Evolutionary conservation across 2,797 vertebrate genomes (phyloP), one percentile per base, ranked within the genome.

Genomic region (Molossus molossus): DNA sequence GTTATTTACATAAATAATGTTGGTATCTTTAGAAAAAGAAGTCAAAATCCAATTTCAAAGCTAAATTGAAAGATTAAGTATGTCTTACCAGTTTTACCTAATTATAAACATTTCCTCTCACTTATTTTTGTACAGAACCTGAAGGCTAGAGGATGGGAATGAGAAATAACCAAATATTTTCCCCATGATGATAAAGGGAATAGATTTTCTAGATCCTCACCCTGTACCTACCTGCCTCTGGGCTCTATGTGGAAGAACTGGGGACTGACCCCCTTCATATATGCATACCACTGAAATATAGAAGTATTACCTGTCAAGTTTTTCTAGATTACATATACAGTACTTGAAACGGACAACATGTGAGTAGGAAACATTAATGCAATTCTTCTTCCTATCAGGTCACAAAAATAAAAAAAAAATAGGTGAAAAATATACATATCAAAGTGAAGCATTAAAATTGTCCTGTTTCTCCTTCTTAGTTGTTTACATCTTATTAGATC

Each of bases 1-100:
- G 81, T 92, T 98, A 96, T 98, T 98, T 98, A 93, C 85, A 96
- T 96, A 97, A 98, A 97, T 96, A 97, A 95, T 91, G 5, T 37
- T 89, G 60, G 12, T 93, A 89, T 67, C 87, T 98, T 91, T 92
- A 88, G 81, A 94, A 88, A 97, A 97, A 97, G 95, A 96, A 97
- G 92, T 95, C 48, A 15, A 97, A 95, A 96, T 96, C 91, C 9
- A 94, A 27, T 95, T 97, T 86, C 64, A 97, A 97, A 97, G 86
- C 1, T 81, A 81, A 93, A 94, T 94, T 97, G 90, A 85, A 91
- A 88, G 96, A 92, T 9, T 53, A 96, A 87, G 18, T 82, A 1
- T 62, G 90, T 50, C 50, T 96, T 97, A 21, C 75, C 69, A 29
- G 23, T 96, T 96, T 94, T 3, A 3, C 70, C 50, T 97, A 96